phyloP scores from a whole-genome alignment of 2,888 invertebrate genomes.

The Seira musarum region DNA sequence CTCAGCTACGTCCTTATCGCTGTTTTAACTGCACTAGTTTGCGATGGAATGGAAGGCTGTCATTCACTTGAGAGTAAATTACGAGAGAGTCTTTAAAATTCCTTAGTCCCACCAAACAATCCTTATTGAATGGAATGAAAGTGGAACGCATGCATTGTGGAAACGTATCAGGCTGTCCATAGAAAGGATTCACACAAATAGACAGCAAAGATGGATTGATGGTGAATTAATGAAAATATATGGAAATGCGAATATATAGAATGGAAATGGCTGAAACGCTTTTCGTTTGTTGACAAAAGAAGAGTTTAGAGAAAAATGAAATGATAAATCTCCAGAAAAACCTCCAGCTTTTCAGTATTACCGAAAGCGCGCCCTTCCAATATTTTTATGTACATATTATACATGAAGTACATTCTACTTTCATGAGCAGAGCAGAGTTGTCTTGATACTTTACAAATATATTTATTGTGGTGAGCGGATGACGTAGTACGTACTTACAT shows the following conservation, averaged over 20 bases:
- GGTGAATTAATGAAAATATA: conserved; percentile 8
- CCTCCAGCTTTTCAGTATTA: background rate
- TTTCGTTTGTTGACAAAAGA: background rate
- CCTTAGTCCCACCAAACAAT: conserved; percentile 2
- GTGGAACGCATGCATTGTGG: background rate
- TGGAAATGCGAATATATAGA: background rate
- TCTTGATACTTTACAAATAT: too few relatives aligned
- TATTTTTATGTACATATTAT: too few relatives aligned
- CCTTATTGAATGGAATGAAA: background rate
- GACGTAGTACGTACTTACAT: too few relatives aligned
- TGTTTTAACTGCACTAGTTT: too few relatives aligned
- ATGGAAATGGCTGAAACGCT: conserved; percentile 2
- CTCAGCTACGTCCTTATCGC: too few relatives aligned
- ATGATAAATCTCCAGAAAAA: background rate
- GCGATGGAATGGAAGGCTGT: background rate
- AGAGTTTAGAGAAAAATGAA: background rate
- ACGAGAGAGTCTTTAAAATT: background rate
- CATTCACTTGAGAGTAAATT: background rate
- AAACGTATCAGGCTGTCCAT: conserved; percentile 1
- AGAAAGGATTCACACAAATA: background rate
- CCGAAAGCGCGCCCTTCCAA: background rate
- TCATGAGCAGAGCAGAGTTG: too few relatives aligned
- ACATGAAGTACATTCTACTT: too few relatives aligned
- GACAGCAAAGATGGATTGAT: conserved; percentile 20
- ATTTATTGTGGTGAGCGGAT: too few relatives aligned